Percentiles rank a stretch among this genome's conserved stretches.
Evolutionary conservation across 2,888 invertebrate species (phyloP).

Genomic region (Phania funesta): DNA sequence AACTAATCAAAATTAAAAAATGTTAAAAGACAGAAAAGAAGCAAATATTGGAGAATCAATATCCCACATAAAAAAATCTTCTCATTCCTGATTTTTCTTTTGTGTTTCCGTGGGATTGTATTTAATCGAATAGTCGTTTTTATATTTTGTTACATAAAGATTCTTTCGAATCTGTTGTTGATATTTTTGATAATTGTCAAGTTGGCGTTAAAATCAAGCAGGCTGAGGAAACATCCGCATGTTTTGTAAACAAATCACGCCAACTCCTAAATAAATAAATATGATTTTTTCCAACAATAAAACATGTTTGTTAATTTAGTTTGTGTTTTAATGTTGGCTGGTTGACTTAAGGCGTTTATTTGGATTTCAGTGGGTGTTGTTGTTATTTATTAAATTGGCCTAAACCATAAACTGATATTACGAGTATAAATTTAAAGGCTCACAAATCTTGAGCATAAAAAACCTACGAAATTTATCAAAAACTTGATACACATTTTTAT

Average conservation of each 20-base stretch:
- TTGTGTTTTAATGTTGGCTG: conserved; percentile 39
- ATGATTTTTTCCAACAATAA: conserved; percentile 9
- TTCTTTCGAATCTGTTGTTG: too few species aligned
- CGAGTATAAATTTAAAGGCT: conserved; percentile 41
- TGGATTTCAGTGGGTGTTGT: conserved; percentile 50
- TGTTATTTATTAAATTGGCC: conserved; percentile 48
- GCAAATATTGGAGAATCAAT: too few species aligned
- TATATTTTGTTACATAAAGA: too few species aligned
- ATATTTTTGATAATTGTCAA: conserved; percentile 14
- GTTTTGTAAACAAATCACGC: conserved; percentile 65
- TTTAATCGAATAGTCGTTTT: too few species aligned
- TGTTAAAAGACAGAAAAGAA: too few species aligned
- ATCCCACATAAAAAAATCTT: too few species aligned
- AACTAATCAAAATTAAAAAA: too few species aligned
- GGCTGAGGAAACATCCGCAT: conserved; percentile 12
- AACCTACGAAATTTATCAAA: conserved; percentile 44
- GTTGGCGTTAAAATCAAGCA: conserved; percentile 46
- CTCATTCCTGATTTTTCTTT: too few species aligned
- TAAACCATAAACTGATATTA: conserved; percentile 51
- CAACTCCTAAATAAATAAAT: conserved; percentile 51
- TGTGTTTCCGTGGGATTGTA: too few species aligned
- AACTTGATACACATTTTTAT: conserved; percentile 2
- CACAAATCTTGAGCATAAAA: conserved; percentile 32
- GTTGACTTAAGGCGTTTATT: conserved; percentile 55
- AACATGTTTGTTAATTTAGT: conserved; percentile 43